Percentiles rank a stretch among this genome's conserved stretches.
These are phyloP conservation scores for Trachemys scripta DNA, from an alignment of 2,113 vertebrate species.

Conservation along the genomic window DNA sequence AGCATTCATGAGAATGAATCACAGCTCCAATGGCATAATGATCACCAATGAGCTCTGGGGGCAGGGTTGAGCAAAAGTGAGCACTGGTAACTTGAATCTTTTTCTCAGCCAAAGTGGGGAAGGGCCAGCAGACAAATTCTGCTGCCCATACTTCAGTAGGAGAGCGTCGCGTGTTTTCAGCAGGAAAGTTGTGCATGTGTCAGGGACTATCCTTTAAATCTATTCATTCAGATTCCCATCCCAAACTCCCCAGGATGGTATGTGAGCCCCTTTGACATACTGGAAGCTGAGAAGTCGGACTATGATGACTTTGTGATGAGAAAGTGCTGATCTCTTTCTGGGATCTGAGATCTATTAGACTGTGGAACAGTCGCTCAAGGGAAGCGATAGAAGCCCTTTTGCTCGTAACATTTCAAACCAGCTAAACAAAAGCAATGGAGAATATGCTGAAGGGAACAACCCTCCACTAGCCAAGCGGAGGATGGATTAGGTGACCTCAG, in stretches of 20 bases:
- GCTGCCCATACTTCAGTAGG: not conserved
- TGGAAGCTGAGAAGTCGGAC: rapidly evolving
- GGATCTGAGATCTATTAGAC: not conserved
- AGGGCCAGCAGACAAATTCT: not conserved
- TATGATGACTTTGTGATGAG: not conserved
- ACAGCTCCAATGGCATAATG: not conserved
- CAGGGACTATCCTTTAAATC: not conserved
- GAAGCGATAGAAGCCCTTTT: not conserved
- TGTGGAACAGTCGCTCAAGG: not conserved
- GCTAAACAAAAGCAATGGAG: not conserved
- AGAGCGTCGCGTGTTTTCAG: not conserved
- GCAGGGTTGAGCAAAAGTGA: not conserved
- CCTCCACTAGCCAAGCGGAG: not conserved
- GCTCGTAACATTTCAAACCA: not conserved
- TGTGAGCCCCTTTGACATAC: not conserved
- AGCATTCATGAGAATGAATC: not conserved
- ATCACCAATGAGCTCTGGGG: not conserved
- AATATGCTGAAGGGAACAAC: not conserved
- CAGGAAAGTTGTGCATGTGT: not conserved
- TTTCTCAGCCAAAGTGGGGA: not conserved
- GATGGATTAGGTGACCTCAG: not conserved
- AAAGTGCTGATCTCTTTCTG: not conserved
- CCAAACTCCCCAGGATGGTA: not conserved
- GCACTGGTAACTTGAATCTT: not conserved
- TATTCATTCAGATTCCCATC: not conserved